Conservation (phyloP, 92 coral and sea anemone genomes). For the Porites evermanni region DNA sequence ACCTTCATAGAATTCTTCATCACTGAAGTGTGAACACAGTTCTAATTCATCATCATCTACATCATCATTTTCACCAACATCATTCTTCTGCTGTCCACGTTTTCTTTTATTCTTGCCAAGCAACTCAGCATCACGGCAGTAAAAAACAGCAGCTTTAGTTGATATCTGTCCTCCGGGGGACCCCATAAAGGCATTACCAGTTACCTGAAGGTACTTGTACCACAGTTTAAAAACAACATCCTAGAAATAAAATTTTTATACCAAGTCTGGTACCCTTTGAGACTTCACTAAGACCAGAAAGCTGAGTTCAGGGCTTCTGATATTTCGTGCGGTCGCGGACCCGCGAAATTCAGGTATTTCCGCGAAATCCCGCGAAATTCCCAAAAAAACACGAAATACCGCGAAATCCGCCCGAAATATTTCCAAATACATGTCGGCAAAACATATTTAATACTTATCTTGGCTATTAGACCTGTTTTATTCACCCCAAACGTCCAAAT, state of each 20-base stretch:
- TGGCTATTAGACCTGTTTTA: too few relatives aligned
- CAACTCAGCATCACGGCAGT: slow-evolving; percentile 31
- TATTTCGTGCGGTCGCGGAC: too few relatives aligned
- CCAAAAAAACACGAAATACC: too few relatives aligned
- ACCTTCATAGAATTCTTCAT: slow-evolving; percentile 84
- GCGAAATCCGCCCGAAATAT: too few relatives aligned
- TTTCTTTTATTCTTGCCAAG: slow-evolving; percentile 31
- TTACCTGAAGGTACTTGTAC: slow-evolving; percentile 77
- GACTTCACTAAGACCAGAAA: too few relatives aligned
- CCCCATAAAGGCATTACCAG: slow-evolving; percentile 69
- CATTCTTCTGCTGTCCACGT: slow-evolving; percentile 19
- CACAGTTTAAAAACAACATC: slow-evolving; percentile 92
- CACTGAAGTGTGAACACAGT: slow-evolving; percentile 82
- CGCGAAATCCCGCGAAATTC: too few relatives aligned
- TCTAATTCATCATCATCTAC: slow-evolving; percentile 69
- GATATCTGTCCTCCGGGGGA: slow-evolving; percentile 22
- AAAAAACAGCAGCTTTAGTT: not conserved
- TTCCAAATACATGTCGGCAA: too few relatives aligned
- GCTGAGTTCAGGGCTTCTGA: too few relatives aligned
- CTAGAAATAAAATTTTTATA: slow-evolving; percentile 37
- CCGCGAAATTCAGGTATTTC: too few relatives aligned
- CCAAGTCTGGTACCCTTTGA: too few relatives aligned
- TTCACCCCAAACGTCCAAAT: too few relatives aligned
- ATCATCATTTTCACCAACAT: not conserved
- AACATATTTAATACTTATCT: too few relatives aligned